Conservation (phyloP, 2,113 vertebrate species). For the Herpetotheres cachinnans region DNA sequence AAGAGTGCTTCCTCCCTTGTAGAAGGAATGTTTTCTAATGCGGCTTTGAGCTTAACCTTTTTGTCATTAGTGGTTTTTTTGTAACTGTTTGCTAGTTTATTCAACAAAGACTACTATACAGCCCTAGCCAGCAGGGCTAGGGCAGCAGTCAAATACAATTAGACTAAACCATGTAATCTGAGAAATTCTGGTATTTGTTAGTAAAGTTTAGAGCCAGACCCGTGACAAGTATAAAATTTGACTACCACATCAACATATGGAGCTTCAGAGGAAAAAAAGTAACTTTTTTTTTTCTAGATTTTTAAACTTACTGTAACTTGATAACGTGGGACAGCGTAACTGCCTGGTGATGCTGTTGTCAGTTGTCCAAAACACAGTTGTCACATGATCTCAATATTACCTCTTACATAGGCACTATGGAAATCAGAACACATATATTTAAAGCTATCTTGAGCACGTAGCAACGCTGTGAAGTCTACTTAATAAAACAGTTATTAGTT, state of each 20-base stretch:
- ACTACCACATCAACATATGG: not conserved
- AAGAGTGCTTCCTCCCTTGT: not conserved
- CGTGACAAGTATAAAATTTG: not conserved
- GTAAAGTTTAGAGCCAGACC: not conserved
- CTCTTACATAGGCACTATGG: not conserved
- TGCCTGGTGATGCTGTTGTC: not conserved
- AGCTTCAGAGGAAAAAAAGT: not conserved
- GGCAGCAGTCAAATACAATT: conserved; percentile 5
- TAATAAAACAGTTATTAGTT: not conserved
- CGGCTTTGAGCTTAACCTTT: not conserved
- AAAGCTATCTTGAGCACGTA: not conserved
- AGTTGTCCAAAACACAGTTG: not conserved
- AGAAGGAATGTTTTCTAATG: not conserved
- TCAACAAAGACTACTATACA: not conserved
- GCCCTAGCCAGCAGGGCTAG: not conserved
- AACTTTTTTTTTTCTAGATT: not conserved
- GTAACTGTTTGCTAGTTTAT: not conserved
- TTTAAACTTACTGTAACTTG: not conserved
- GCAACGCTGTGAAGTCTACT: not conserved
- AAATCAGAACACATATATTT: not conserved
- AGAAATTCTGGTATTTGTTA: conserved; percentile 14
- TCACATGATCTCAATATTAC: not conserved
- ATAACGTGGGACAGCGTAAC: not conserved
- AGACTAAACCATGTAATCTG: not conserved
- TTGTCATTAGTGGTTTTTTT: not conserved